These are phyloP conservation scores for Propithecus deckenii DNA, from an alignment of 2,797 vertebrate genomes.

Conservation along the genomic window DNA sequence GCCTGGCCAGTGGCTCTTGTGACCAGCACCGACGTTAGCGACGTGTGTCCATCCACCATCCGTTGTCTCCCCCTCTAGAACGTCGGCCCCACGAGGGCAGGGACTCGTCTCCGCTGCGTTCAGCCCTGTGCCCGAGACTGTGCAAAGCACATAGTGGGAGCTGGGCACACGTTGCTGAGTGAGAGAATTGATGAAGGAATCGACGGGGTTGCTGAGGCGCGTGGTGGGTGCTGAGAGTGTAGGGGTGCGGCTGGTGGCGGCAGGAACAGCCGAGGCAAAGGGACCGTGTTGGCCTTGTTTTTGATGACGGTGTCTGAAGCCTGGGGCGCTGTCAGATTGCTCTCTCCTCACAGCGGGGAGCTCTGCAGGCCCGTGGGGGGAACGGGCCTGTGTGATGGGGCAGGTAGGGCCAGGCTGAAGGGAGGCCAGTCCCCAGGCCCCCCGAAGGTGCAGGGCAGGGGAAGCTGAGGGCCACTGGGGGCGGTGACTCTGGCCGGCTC, in stretches of 20 bases:
- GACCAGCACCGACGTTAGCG: rapidly evolving
- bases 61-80: neutral
- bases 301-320: neutral
- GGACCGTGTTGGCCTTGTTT: rapidly evolving
- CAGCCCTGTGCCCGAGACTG: neutral
- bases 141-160: neutral
- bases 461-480: neutral
- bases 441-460: neutral
- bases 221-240: too few relatives aligned
- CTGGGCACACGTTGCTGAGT: neutral
- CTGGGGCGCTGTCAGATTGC: neutral
- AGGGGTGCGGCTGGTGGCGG: neutral
- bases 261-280: neutral
- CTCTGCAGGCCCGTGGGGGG: neutral
- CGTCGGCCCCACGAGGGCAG: neutral
- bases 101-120: neutral
- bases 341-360: neutral
- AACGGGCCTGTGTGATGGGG: neutral
- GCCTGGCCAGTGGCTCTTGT: neutral
- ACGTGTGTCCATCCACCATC: rapidly evolving
- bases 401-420: too few relatives aligned
- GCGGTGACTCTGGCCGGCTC: neutral
- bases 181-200: neutral
- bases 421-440: too few relatives aligned
- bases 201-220: neutral